Evolutionary conservation across 1,140 invertebrate species (phyloP).

Genomic region (Drosophila grimshawi): DNA sequence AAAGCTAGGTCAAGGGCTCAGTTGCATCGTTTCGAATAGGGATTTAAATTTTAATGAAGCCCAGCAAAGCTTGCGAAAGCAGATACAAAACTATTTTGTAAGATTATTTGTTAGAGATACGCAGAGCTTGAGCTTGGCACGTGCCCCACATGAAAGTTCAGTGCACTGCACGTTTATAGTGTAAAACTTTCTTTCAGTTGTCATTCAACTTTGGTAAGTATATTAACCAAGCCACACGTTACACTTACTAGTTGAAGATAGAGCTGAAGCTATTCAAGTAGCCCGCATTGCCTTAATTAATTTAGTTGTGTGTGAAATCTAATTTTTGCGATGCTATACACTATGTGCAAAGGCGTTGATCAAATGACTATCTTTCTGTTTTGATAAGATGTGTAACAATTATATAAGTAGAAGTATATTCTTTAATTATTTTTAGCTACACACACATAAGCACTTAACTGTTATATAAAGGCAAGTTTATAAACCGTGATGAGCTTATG

Average conservation of each 20-base stretch:
- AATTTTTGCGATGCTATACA: conserved; percentile 49
- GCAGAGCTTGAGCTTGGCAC: conserved; percentile 39
- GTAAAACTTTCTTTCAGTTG: conserved; percentile 7
- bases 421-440: not conserved
- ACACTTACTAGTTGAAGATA: conserved; percentile 15
- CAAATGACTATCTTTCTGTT: not conserved
- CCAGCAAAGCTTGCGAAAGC: conserved; percentile 7
- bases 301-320: conserved; percentile 50
- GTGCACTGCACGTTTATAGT: conserved; percentile 12
- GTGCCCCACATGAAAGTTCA: conserved; percentile 35
- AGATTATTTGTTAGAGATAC: not conserved
- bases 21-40: conserved; percentile 15
- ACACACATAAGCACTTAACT: too few species aligned
- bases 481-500: too few species aligned
- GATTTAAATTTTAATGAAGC: conserved; percentile 58
- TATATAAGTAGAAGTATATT: not conserved
- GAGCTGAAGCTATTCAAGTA: conserved; percentile 61
- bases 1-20: conserved; percentile 23
- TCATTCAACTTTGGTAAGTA: conserved; percentile 29
- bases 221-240: conserved; percentile 19
- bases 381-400: not conserved
- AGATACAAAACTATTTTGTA: conserved; percentile 35
- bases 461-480: too few species aligned
- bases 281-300: conserved; percentile 69
- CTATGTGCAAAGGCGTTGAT: not conserved